phyloP scores from a whole-genome alignment of 2,797 vertebrate species.

The Leontopithecus rosalia region DNA sequence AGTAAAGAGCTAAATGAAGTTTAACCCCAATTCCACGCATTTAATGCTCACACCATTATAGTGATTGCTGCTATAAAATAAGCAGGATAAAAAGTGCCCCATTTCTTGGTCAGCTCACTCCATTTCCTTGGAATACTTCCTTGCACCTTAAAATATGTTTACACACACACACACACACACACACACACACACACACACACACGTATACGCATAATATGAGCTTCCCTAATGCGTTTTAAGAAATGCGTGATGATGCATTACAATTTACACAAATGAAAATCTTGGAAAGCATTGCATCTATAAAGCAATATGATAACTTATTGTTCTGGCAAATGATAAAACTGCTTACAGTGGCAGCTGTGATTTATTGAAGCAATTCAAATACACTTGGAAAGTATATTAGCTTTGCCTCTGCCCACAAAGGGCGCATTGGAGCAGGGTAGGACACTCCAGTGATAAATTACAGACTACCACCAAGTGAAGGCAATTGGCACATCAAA shows the following conservation, averaged over 20 bases:
- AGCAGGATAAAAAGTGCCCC: not conserved
- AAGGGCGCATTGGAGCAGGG: constrained; percentile 81
- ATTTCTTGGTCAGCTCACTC: not conserved
- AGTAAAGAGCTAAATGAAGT: not conserved
- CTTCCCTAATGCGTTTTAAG: constrained; percentile 76
- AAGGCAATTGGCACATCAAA: constrained; percentile 84
- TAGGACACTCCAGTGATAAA: constrained; percentile 82
- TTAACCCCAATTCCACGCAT: constrained; percentile 3
- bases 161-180: too few relatives aligned
- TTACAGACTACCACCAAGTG: constrained; percentile 79
- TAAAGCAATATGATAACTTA: constrained; percentile 82
- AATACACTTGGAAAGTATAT: constrained; percentile 86
- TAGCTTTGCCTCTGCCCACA: constrained; percentile 85
- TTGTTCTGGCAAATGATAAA: constrained; percentile 85
- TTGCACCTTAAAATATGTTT: not conserved
- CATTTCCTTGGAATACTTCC: not conserved
- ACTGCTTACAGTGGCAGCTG: constrained; percentile 83
- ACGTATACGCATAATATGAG: not conserved
- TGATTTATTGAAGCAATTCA: constrained; percentile 90
- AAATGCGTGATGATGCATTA: constrained; percentile 76
- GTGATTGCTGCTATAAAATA: not conserved
- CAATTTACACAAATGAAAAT: constrained; percentile 82
- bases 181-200: too few relatives aligned
- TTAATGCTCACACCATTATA: constrained; percentile 41
- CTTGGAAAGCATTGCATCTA: constrained; percentile 63